Conservation (phyloP, 92 coral and sea anemone genomes). For the Porites rus region DNA sequence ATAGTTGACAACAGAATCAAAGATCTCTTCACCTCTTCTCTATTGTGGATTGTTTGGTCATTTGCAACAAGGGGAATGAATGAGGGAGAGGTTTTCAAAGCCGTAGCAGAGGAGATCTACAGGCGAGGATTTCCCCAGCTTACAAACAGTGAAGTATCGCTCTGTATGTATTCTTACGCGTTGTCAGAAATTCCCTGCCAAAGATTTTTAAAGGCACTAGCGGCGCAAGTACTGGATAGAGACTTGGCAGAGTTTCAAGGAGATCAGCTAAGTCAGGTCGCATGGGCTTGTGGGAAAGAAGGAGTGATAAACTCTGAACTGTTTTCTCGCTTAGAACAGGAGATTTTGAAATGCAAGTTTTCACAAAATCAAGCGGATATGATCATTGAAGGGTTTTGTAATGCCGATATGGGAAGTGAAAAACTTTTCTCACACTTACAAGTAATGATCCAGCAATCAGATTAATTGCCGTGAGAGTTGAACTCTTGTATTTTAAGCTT, state of each 20-base stretch:
- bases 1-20: neutral
- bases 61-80: conserved; percentile 29
- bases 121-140: conserved; percentile 17
- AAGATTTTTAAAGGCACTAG: conserved; percentile 7
- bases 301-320: conserved; percentile 6
- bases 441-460: neutral
- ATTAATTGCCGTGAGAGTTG: no score
- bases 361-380: conserved; percentile 14
- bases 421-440: conserved; percentile 8
- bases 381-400: conserved; percentile 6
- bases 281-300: conserved; percentile 20
- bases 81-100: neutral
- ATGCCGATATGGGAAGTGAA: conserved; percentile 14
- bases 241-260: conserved; percentile 1
- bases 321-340: neutral
- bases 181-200: conserved; percentile 31
- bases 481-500: no score
- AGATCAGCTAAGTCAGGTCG: conserved; percentile 23
- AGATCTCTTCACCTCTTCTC: neutral
- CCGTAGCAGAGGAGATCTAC: neutral
- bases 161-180: conserved; percentile 36
- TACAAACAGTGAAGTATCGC: conserved; percentile 9
- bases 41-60: conserved; percentile 38
- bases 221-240: conserved; percentile 6
- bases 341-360: neutral